Base-by-base conservation (phyloP, 1,140 invertebrate species). In the Latrodectus geometricus region DNA sequence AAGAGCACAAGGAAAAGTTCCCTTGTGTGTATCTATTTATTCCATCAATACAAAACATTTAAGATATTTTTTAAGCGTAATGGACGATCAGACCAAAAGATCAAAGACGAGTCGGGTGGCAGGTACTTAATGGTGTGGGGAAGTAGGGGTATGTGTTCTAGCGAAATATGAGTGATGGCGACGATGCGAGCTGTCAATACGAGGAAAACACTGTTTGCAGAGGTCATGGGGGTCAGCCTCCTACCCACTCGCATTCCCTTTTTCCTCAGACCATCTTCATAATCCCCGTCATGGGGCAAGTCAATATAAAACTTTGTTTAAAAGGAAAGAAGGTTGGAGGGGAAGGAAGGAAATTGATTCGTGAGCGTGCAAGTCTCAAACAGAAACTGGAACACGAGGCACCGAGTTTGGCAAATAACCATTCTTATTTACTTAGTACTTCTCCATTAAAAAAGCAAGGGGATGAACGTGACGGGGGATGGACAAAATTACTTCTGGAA, bases 101-200 rank as follows among this genome's bases (percentile, higher is more conserved):
- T 14, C 54, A 17, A 8, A 61, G 11, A 17, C 54, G 54, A 14
- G 11, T 61, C 54, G 54, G 54, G 54, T 61, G 54, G 54, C 54
- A 61, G 11, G 11, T 61, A 14, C 54, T 11, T 17, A 61, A 17
- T 61, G 17, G 11, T 61, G 54, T 35, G 35, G 35, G 35, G 35
- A 35, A 35, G 35, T 35, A 35, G 35, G 35, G 35, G 35, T 35
- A 35, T 5, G n/a, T n/a, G 7, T 65, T 65, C 61, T 65, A n/a
- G 12, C 12, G 77, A 68, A 68, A 50, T 35, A 61, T 80, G 78
- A 70, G 78, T 80, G 78, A 80, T 80, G 78, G 66, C n/a, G 78
- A 79, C 68, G 77, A 79, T 68, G 78, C 56, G 5, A 9, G n/a
- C 68, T 69, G 68, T 69, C 68, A 69, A 69, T 69, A 69, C n/a